Evolutionary conservation across 1,140 invertebrate species (phyloP).

Genomic region (Caenorhabditis inopinata): DNA sequence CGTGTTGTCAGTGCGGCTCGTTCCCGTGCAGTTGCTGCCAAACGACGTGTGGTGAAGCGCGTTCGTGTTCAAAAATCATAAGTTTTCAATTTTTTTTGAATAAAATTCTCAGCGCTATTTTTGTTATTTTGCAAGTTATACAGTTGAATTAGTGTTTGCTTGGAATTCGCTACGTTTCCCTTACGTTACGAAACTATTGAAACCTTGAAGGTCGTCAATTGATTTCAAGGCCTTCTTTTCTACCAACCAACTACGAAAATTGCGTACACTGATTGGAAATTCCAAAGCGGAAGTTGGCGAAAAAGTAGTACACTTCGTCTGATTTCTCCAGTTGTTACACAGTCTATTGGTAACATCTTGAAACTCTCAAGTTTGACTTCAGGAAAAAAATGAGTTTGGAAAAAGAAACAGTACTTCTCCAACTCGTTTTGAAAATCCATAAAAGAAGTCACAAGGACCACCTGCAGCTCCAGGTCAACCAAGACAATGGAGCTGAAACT

Average conservation of each 20-base stretch:
- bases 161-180: too few relatives aligned
- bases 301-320: constrained; percentile 20
- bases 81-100: too few relatives aligned
- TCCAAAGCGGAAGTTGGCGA: not conserved
- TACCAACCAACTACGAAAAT: not conserved
- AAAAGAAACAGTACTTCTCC: not conserved
- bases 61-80: constrained; percentile 3
- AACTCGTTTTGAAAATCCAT: not conserved
- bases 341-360: not conserved
- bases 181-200: not conserved
- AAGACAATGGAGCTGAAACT: not conserved
- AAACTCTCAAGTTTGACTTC: constrained; percentile 8
- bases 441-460: constrained; percentile 33
- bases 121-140: too few relatives aligned
- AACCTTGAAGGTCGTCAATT: not conserved
- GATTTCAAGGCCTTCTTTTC: constrained; percentile 4
- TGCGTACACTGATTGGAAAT: constrained; percentile 31
- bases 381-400: not conserved
- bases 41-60: not conserved
- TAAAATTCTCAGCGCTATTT: too few relatives aligned
- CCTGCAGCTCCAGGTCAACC: constrained; percentile 31
- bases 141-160: too few relatives aligned
- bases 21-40: not conserved
- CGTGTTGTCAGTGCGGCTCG: not conserved
- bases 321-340: not conserved